phyloP scores from a whole-genome alignment of 2,888 invertebrate species.

The Thumatha senex region DNA sequence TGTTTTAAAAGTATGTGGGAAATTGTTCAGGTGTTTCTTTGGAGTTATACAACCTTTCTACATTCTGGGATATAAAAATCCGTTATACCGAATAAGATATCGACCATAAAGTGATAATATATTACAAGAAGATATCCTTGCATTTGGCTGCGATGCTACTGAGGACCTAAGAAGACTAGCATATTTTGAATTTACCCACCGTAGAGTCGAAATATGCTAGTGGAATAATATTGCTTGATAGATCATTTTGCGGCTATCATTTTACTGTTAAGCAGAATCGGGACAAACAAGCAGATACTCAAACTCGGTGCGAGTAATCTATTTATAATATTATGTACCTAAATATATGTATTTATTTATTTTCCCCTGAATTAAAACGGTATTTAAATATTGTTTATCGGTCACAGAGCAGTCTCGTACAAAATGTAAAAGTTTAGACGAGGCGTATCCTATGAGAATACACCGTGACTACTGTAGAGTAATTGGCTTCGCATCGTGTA shows the following conservation, averaged over 20 bases:
- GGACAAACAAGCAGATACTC: too few species aligned
- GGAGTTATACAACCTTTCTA: conserved; percentile 44
- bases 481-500: conserved; percentile 60
- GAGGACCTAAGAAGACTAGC: too few species aligned
- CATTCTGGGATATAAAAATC: conserved; percentile 1
- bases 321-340: too few species aligned
- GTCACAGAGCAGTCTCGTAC: background rate
- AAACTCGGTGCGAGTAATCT: too few species aligned
- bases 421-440: conserved; percentile 41
- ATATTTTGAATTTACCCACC: background rate
- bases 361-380: background rate
- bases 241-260: too few species aligned
- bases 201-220: too few species aligned
- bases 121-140: background rate
- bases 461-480: conserved; percentile 55
- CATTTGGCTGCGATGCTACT: too few species aligned
- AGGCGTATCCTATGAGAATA: conserved; percentile 53
- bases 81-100: background rate
- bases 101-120: background rate
- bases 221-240: too few species aligned
- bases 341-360: background rate
- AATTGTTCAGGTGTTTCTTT: conserved; percentile 65
- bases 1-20: conserved; percentile 76
- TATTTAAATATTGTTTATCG: background rate
- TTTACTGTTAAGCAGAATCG: too few species aligned